Evolutionary conservation across 2,113 vertebrate genomes (phyloP).

Genomic region (Platysteira castanea): DNA sequence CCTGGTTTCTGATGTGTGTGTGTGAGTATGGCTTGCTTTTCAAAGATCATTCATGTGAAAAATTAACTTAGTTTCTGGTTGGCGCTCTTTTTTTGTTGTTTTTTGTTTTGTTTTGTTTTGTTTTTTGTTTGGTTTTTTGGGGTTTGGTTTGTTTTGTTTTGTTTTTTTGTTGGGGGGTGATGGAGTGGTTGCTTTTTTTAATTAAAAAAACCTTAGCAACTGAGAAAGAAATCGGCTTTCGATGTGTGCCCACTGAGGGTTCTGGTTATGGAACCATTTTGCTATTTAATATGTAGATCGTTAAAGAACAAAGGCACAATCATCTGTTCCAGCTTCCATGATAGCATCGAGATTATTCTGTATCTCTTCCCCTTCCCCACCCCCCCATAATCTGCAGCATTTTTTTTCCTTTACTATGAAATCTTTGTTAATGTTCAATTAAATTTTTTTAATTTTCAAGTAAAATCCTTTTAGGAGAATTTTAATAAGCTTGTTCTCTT

Average conservation of each 20-base stretch:
- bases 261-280: slow-evolving; percentile 34
- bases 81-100: too few relatives aligned
- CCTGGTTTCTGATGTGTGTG: neutral
- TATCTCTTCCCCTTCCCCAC: neutral
- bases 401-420: neutral
- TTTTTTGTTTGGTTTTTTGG: neutral
- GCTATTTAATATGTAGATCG: slow-evolving; percentile 14
- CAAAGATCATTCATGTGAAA: neutral
- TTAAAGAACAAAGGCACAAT: slow-evolving; percentile 47
- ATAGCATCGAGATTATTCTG: neutral
- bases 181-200: neutral
- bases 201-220: neutral
- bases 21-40: neutral
- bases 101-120: neutral
- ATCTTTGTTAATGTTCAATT: neutral
- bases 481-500: slow-evolving; percentile 4
- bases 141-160: neutral
- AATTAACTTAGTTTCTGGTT: neutral
- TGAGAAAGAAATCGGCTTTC: neutral
- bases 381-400: neutral
- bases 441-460: slow-evolving; percentile 10
- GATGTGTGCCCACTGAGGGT: neutral
- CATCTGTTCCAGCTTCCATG: neutral
- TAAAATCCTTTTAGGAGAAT: neutral
- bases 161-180: neutral